Evolutionary conservation across 1,140 invertebrate species (phyloP), one percentile per base, ranked within the genome.

Genomic region (Cecropterus lyciades): DNA sequence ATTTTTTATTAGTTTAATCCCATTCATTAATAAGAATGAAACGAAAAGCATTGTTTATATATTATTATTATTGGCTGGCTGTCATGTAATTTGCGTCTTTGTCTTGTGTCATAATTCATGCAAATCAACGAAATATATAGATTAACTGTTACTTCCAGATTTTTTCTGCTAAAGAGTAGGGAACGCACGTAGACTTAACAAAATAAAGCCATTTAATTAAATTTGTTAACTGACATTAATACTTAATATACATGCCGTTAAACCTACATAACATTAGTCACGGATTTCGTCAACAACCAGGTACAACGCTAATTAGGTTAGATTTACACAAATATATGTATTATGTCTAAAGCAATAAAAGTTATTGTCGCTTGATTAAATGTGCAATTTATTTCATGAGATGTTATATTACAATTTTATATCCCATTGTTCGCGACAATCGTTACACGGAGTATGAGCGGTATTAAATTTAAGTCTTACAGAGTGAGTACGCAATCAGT

Each of bases 271-370:
- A 52, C 17, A 52, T 52, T 52, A 52, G 49, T 52, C 49, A 52
- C 53, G 40, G 40, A 56, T 56, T 56, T 56, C 37, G 17, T 56
- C 53, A 43, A 56, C 43, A 42, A 56, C 16, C 37, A 43, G 11
- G 11, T n/a, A n/a, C n/a, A n/a, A n/a, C n/a, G n/a, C 37, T 20
- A n/a, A 24, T 33, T 33, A n/a, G 9, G 30, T 33, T 33, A 33
- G 1, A 24, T 24, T 8, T 7, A 24, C 9, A 37, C 51, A 17
- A 33, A 17, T 40, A 16, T 48, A 0, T 43, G 7, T 14, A 24
- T 27, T 43, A 45, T 43, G 10, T 57, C 11, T 0, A 57, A 43
- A 7, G 9, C 0, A 10, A 45, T 24, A 57, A 20, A 42, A 14
- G n/a, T 14, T 43, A 10, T 45, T 27, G 20, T 45, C 0, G 40